These are phyloP conservation scores for Ostrea edulis DNA, from an alignment of 1,140 invertebrate species.

Conservation along the genomic window DNA sequence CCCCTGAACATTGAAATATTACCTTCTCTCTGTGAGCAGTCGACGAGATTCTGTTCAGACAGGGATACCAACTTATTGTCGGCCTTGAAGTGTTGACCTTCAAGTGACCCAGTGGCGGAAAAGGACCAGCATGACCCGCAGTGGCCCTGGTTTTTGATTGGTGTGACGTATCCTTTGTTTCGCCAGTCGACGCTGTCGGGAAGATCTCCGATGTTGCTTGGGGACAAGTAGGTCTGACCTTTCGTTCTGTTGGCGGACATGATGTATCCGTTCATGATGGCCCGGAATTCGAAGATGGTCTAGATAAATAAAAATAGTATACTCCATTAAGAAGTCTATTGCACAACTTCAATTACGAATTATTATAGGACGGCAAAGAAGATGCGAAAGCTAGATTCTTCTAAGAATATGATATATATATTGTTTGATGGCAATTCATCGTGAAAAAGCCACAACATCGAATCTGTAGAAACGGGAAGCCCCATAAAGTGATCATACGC, in stretches of 20 bases:
- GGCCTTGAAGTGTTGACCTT: constrained; percentile 96
- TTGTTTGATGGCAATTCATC: background rate
- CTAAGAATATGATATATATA: background rate
- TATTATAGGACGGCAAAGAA: too few relatives aligned
- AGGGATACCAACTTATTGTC: constrained; percentile 92
- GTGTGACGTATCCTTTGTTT: constrained; percentile 66
- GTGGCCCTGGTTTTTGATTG: constrained; percentile 79
- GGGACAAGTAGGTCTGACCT: constrained; percentile 50
- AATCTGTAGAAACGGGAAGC: too few relatives aligned
- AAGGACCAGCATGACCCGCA: constrained; percentile 96
- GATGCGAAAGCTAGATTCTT: background rate
- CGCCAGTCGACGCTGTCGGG: constrained; percentile 72
- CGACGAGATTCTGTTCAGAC: constrained; percentile 98
- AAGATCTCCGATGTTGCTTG: constrained; percentile 54
- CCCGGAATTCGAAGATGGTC: constrained; percentile 67
- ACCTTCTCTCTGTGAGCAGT: constrained; percentile 87
- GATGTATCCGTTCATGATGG: constrained; percentile 68
- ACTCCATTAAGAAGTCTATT: background rate
- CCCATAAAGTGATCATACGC: too few relatives aligned
- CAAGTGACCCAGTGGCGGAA: constrained; percentile 93
- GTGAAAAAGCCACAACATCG: background rate
- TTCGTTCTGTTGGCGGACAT: constrained; percentile 42
- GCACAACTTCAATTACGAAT: too few relatives aligned
- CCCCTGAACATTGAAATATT: constrained; percentile 75
- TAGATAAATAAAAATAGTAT: constrained; percentile 44